Evolutionary conservation across 2,888 invertebrate species (phyloP), one percentile per base, ranked within the genome.

Genomic region (Quadriops clusia): DNA sequence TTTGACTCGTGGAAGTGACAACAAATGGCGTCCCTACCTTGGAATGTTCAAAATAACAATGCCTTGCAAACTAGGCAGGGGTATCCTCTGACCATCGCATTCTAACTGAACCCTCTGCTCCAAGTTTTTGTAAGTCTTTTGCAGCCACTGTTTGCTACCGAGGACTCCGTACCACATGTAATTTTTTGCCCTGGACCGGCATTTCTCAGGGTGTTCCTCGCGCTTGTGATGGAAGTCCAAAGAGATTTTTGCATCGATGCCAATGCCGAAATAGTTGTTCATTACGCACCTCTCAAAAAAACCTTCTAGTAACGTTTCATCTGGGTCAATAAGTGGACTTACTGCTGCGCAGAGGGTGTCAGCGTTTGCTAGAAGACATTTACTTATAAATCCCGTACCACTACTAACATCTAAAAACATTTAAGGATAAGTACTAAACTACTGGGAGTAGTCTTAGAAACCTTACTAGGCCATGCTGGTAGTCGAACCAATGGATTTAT

Each of bases 261-360:
- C 95, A 50, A 97, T 95, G 0, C 95, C 95, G 56, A 95, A 95
- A 57, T 97, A 97, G 58, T 97, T 97, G 62, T 95, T 97, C 95
- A 97, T 95, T 2, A 94, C 93, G 50, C 90, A 90, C 44, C 83
- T 78, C 61, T 97, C 95, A 48, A 83, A 83, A 58, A 82, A 86
- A 1, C 89, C 89, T 64, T 89, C 89, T 53, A 84, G 64, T 2
- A 86, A 65, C 0, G 84, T 83, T 51, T 89, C 86, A 50, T 89
- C 89, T 0, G 86, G 85, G 55, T 91, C 91, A 80, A 93, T 87
- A 7, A 94, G 64, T 0, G 94, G 91, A 37, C 90, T 87, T n/a
- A 90, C 93, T 1, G 93, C 90, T 2, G 94, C 93, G 58, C 94
- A 94, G 4, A 95, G 67, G 2, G 94, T 90, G 55, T 95, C 94